These are phyloP conservation scores for Merodon equestris DNA, from an alignment of 2,888 invertebrate genomes.

Conservation along the genomic window DNA sequence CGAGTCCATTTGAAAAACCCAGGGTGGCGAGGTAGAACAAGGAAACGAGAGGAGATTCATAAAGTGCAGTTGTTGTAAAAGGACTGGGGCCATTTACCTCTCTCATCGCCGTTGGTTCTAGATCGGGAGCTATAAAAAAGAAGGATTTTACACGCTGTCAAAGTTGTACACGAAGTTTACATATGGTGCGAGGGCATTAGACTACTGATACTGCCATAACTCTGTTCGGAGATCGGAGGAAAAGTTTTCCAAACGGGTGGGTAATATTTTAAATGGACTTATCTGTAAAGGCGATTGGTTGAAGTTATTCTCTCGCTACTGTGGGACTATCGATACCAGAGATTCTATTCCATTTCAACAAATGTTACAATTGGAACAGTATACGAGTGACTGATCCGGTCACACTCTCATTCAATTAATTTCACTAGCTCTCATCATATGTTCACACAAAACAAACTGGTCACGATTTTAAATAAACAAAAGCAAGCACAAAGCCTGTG, in stretches of 20 bases:
- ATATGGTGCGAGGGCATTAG: conserved; percentile 63
- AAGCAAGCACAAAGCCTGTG: conserved; percentile 26
- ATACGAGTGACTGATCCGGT: conserved; percentile 26
- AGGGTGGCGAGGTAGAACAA: conserved; percentile 22
- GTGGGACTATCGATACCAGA: no score
- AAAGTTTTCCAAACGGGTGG: conserved; percentile 33
- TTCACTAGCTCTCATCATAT: conserved; percentile 30
- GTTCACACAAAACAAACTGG: conserved; percentile 19
- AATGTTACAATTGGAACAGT: no score
- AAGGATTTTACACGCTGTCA: conserved; percentile 63
- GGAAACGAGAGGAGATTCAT: conserved; percentile 30
- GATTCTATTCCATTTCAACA: no score
- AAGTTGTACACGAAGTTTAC: conserved; percentile 64
- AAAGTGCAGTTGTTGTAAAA: conserved; percentile 67
- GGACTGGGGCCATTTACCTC: conserved; percentile 67
- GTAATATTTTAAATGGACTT: conserved; percentile 67
- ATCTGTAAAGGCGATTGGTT: conserved; percentile 48
- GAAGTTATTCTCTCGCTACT: no score
- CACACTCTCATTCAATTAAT: conserved; percentile 61
- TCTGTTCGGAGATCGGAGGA: conserved; percentile 13
- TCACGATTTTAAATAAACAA: conserved; percentile 45
- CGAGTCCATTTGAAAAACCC: conserved; percentile 51
- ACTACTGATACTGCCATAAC: conserved; percentile 26
- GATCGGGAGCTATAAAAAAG: conserved; percentile 54
- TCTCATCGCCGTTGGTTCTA: conserved; percentile 13